Base-by-base conservation (phyloP, 2,888 invertebrate genomes). In the Teleiodes luculella region DNA sequence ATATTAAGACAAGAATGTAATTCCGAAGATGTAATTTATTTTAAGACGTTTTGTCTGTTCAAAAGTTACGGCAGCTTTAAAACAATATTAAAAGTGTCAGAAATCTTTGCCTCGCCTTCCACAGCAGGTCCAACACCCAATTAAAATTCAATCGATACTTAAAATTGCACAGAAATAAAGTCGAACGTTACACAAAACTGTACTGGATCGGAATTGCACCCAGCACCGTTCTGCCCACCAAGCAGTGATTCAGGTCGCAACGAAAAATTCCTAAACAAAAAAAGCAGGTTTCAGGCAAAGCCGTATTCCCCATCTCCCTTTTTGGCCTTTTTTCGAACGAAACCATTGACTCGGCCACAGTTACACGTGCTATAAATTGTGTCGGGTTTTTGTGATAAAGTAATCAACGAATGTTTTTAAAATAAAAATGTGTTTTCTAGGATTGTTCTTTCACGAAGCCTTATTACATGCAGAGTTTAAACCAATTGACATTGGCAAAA, bases 201-300 rank as follows among this genome's bases (percentile, higher is more conserved):
- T 61, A 61, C 55, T 47, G 33, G 45, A 48, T 63, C 59, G 57
- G 66, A 72, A 71, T 72, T 67, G 66, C 66, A 63, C 63, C n/a
- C n/a, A n/a, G n/a, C n/a, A n/a, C n/a, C 58, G 64, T 68, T 65
- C 66, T 64, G 64, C 61, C 58, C 54, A 55, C 59, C 55, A 58
- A 65, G 68, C 71, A 70, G 64, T 68, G 74, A 75, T 72, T 74
- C 72, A 66, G 68, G 68, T 69, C 66, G 67, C 57, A 60, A 59
- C 53, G 57, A 55, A 59, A 55, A 65, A 63, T 61, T 58, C 62
- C 46, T 47, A 53, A 56, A 61, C 60, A 69, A 68, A 67, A 68
- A 74, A 61, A 18, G 20, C 68, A 66, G 64, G 72, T 71, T 74
- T 74, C 74, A 72, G 64, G 61, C 67, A 75, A 79, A 80, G 76